These are phyloP conservation scores for Gnathonemus longibarbis DNA, from an alignment of 2,113 vertebrate species.

Conservation along the genomic window DNA sequence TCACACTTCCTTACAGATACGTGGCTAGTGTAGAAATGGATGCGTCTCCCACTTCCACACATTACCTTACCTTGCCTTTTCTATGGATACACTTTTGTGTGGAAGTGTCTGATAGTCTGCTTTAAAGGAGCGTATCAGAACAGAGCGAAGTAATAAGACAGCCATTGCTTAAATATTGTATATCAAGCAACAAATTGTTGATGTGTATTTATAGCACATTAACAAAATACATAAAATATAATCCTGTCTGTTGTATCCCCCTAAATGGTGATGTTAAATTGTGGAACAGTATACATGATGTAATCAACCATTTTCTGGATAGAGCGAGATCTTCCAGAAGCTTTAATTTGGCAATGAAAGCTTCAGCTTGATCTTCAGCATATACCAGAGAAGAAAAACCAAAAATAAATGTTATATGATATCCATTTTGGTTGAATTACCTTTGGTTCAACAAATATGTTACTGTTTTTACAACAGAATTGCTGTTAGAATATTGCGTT, in stretches of 20 bases:
- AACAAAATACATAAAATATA: not conserved
- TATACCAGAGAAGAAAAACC: not conserved
- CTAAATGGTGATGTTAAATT: not conserved
- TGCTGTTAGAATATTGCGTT: not conserved
- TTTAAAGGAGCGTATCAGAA: not conserved
- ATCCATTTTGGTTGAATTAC: not conserved
- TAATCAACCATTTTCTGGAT: not conserved
- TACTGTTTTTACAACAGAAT: not conserved
- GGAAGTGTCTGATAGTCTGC: not conserved
- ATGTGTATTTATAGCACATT: not conserved
- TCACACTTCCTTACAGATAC: not conserved
- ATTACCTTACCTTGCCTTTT: not conserved
- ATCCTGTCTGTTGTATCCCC: not conserved
- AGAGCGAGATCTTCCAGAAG: not conserved
- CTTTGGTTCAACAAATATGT: not conserved
- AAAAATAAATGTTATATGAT: constrained; percentile 16
- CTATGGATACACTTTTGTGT: not conserved
- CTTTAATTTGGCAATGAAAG: constrained; percentile 12
- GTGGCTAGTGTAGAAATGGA: constrained; percentile 4
- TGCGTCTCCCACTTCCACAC: not conserved
- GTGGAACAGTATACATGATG: not conserved
- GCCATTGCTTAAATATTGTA: constrained; percentile 1
- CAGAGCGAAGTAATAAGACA: not conserved
- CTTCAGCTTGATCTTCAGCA: not conserved
- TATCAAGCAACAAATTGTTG: not conserved